Evolutionary conservation across 2,797 vertebrate species (phyloP).

Genomic region (Pogoniulus pusillus): DNA sequence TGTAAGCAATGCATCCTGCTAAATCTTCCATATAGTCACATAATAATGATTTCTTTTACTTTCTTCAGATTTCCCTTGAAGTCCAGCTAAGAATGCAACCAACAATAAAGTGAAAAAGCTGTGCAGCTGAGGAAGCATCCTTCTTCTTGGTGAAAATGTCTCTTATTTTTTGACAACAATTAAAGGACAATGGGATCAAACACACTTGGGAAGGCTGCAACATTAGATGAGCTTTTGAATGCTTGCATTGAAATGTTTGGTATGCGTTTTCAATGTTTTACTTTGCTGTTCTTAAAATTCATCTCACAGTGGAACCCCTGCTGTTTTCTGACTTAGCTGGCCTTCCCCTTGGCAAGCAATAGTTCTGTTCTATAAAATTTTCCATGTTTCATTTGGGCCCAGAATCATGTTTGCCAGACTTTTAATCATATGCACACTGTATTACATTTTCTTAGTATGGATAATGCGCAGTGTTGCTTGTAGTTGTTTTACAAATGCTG

Average conservation of each 20-base stretch:
- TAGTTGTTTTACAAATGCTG: neutral
- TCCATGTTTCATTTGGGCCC: constrained; percentile 33
- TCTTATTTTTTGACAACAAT: constrained; percentile 74
- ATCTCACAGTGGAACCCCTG: neutral
- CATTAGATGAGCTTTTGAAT: constrained; percentile 86
- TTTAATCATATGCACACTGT: neutral
- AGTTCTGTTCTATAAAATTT: constrained; percentile 35
- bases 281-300: neutral
- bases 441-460: neutral
- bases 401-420: neutral
- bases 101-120: constrained; percentile 29
- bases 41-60: constrained; percentile 27
- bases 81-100: constrained; percentile 44
- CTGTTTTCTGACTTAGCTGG: neutral
- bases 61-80: constrained; percentile 66
- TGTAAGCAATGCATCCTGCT: neutral
- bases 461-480: neutral
- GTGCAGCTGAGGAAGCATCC: constrained; percentile 54
- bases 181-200: constrained; percentile 88
- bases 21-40: neutral
- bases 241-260: constrained; percentile 91
- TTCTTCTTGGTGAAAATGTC: constrained; percentile 68
- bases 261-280: constrained; percentile 60
- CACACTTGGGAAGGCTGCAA: constrained; percentile 89
- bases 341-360: constrained; percentile 27